Evolutionary conservation across 2,888 invertebrate genomes (phyloP).

Genomic region (Phortica magna): DNA sequence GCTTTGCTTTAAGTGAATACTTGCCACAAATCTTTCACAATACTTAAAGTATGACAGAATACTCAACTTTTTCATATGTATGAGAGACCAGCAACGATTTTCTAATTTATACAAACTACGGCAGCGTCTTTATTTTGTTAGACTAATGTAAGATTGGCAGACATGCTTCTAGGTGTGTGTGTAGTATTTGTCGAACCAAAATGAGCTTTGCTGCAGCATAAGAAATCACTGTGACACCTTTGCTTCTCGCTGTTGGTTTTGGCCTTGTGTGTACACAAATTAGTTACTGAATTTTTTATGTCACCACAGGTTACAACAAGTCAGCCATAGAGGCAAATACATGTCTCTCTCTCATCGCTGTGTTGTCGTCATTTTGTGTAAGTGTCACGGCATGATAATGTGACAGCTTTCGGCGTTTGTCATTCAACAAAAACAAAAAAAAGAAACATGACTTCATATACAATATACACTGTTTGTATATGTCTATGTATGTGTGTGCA

Average conservation of each 20-base stretch:
- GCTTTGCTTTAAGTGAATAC: too few relatives aligned
- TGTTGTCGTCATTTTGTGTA: background rate
- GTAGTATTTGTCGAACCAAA: background rate
- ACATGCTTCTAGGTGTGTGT: background rate
- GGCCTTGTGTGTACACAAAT: constrained; percentile 55
- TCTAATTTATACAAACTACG: too few relatives aligned
- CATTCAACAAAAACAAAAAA: constrained; percentile 1
- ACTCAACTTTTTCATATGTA: too few relatives aligned
- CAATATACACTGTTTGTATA: background rate
- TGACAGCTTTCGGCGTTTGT: constrained; percentile 36
- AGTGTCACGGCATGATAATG: constrained; percentile 37
- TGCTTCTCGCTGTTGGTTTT: constrained; percentile 29
- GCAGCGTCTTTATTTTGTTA: background rate
- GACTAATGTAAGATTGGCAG: background rate
- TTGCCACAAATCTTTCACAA: background rate
- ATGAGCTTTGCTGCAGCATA: constrained; percentile 11
- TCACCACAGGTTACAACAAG: constrained; percentile 41
- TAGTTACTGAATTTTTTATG: constrained; percentile 65
- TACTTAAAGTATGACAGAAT: too few relatives aligned
- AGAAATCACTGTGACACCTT: constrained; percentile 28
- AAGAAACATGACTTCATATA: background rate
- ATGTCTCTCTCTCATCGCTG: background rate
- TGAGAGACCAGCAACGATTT: too few relatives aligned
- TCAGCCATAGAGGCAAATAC: background rate
- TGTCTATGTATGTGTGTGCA: background rate